A percentile compares a stretch with the other conserved stretches of the same genome.
phyloP scores from a whole-genome alignment of 2,888 invertebrate genomes.

The Temnothorax ravouxi region DNA sequence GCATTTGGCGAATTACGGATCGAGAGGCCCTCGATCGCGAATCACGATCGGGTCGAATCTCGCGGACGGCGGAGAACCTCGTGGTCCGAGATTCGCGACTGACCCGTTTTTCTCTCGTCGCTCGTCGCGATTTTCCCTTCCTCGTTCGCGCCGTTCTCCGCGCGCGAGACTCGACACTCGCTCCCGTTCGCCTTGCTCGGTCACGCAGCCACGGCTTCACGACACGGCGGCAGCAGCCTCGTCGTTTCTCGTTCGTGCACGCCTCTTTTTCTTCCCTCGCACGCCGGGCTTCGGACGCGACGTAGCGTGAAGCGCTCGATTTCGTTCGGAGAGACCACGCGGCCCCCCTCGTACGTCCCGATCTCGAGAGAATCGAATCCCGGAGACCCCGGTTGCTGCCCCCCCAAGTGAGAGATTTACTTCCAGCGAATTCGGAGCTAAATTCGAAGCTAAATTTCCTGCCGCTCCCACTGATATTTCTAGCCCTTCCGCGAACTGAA shows the following conservation, averaged over 20 bases:
- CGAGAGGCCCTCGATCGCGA: too few species aligned
- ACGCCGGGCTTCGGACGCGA: conserved; percentile 17
- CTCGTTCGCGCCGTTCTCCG: conserved; percentile 34
- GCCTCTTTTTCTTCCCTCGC: conserved; percentile 35
- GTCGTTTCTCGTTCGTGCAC: conserved; percentile 23
- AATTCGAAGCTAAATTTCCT: conserved; percentile 11
- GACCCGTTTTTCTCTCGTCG: conserved; percentile 34
- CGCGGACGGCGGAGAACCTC: background rate
- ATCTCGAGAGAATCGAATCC: background rate
- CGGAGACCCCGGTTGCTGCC: background rate
- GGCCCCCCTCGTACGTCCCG: background rate
- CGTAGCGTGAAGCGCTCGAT: conserved; percentile 50
- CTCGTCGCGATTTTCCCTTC: conserved; percentile 39
- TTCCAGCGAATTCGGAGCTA: background rate
- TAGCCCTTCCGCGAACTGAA: background rate
- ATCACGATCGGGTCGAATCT: background rate
- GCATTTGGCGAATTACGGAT: too few species aligned
- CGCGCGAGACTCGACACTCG: conserved; percentile 24
- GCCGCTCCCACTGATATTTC: background rate
- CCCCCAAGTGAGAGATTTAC: background rate
- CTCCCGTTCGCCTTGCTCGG: conserved; percentile 48
- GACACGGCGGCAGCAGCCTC: conserved; percentile 8
- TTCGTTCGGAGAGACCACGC: conserved; percentile 45
- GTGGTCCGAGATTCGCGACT: conserved; percentile 30
- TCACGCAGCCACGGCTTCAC: conserved; percentile 33